Conservation (phyloP, 1,140 invertebrate genomes). For the Physella acuta region DNA sequence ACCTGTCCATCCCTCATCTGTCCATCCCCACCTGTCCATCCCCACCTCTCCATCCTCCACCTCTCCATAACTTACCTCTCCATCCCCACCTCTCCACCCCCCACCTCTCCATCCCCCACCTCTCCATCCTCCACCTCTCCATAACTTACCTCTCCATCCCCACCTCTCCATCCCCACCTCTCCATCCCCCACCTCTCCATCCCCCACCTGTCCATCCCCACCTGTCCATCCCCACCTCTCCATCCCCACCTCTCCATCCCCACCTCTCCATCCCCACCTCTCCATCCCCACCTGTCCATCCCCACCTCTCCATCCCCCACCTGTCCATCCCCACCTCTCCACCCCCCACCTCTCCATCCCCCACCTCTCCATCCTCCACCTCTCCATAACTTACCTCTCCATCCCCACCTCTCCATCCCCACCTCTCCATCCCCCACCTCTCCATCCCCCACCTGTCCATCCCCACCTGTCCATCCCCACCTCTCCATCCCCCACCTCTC, state of each 20-base stretch:
- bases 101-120: background rate
- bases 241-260: too few species aligned
- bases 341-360: background rate
- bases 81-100: background rate
- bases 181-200: too few species aligned
- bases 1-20: background rate
- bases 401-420: background rate
- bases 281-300: too few species aligned
- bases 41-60: background rate
- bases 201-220: too few species aligned
- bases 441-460: background rate
- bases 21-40: background rate
- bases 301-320: too few species aligned
- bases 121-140: too few species aligned
- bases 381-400: background rate
- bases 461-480: background rate
- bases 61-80: too few species aligned
- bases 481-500: background rate
- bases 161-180: too few species aligned
- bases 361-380: background rate
- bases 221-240: too few species aligned
- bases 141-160: conserved; percentile 5
- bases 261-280: too few species aligned
- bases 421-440: background rate
- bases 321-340: too few species aligned